These are phyloP conservation scores for Ruditapes philippinarum DNA, from an alignment of 1,140 invertebrate genomes.

Conservation along the genomic window DNA sequence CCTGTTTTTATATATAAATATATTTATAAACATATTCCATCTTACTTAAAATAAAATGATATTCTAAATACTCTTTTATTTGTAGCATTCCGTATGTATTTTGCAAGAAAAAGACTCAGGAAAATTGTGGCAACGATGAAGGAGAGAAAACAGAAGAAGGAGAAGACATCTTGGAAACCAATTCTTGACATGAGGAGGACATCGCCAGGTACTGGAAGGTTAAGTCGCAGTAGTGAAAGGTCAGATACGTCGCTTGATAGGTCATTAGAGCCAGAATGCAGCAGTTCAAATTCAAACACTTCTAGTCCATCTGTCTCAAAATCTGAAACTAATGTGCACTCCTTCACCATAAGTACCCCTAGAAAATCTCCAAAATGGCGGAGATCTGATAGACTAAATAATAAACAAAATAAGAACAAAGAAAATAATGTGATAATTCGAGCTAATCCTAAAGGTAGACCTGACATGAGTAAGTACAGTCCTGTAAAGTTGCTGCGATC, in stretches of 20 bases:
- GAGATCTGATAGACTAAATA: neutral
- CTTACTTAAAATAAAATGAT: too few species aligned
- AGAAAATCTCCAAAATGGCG: neutral
- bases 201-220: constrained; percentile 12
- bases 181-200: constrained; percentile 49
- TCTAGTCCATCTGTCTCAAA: neutral
- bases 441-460: constrained; percentile 7
- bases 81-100: constrained; percentile 30
- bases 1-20: too few species aligned
- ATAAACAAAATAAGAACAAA: neutral
- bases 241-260: neutral
- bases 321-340: neutral
- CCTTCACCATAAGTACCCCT: neutral
- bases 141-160: neutral
- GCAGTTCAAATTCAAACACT: neutral
- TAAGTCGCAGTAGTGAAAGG: neutral
- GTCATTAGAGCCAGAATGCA: neutral
- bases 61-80: too few species aligned
- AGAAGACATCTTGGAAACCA: constrained; percentile 47
- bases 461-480: constrained; percentile 35
- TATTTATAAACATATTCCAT: too few species aligned
- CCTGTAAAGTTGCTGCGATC: neutral
- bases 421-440: neutral
- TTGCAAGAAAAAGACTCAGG: constrained; percentile 8
- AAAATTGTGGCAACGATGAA: neutral